Conservation (phyloP, 2,113 vertebrate species). For the Lepus americanus region DNA sequence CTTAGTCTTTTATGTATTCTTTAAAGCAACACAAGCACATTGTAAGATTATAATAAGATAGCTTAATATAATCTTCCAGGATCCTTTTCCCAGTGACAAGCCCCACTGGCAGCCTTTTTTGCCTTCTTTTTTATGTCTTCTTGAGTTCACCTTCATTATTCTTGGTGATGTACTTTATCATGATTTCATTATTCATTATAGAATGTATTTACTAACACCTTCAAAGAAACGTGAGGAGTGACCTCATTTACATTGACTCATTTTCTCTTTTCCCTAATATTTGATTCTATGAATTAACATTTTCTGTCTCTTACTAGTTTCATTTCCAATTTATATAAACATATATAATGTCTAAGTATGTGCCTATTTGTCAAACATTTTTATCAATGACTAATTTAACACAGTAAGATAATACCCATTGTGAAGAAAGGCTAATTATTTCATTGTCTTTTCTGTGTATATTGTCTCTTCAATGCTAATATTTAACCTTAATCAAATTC, state of each 20-base stretch:
- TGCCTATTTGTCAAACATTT: not conserved
- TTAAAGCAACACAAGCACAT: not conserved
- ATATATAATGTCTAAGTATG: no score
- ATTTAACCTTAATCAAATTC: not conserved
- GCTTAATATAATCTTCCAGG: not conserved
- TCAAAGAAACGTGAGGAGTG: not conserved
- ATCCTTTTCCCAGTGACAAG: not conserved
- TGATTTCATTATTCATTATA: not conserved
- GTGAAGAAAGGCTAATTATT: not conserved
- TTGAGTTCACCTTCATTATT: not conserved
- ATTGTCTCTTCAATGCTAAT: not conserved
- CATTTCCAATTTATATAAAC: not conserved
- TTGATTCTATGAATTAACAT: not conserved
- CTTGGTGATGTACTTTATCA: not conserved
- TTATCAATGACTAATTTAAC: not conserved
- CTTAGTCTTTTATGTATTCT: not conserved
- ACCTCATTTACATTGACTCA: not conserved
- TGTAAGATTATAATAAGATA: not conserved
- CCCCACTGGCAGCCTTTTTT: accelerated
- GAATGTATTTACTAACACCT: not conserved
- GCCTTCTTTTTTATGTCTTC: not conserved
- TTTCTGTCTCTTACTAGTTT: not conserved
- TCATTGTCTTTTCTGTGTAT: not conserved
- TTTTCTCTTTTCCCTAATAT: not conserved
- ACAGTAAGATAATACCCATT: not conserved